Evolutionary conservation across 2,113 vertebrate genomes (phyloP).

Genomic region (Condylura cristata): DNA sequence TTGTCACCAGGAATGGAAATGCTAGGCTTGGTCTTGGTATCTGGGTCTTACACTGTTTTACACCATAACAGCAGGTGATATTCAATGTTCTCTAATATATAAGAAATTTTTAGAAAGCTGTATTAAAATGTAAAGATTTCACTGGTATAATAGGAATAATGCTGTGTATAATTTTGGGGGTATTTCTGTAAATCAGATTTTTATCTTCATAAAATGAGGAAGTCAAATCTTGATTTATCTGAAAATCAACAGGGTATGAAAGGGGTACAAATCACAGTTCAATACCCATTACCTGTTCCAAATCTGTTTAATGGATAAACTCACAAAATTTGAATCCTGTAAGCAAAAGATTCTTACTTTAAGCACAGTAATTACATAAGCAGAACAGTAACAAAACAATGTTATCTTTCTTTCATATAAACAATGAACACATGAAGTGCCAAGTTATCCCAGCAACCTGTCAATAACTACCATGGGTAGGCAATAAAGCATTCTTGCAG

Average conservation of each 20-base stretch:
- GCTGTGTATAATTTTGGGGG: neutral
- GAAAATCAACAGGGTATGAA: slow-evolving; percentile 76
- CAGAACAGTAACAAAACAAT: slow-evolving; percentile 20
- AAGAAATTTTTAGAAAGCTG: slow-evolving; percentile 70
- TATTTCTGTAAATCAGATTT: slow-evolving; percentile 79
- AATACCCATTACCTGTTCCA: slow-evolving; percentile 71
- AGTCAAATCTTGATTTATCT: slow-evolving; percentile 79
- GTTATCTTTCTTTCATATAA: slow-evolving; percentile 41
- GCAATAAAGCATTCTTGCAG: slow-evolving; percentile 38
- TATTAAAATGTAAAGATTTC: slow-evolving; percentile 69
- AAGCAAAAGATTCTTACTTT: slow-evolving; percentile 48
- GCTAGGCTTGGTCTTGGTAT: neutral
- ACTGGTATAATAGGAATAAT: slow-evolving; percentile 55
- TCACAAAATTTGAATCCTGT: slow-evolving; percentile 58
- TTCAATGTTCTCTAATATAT: slow-evolving; percentile 59
- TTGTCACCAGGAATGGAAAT: neutral
- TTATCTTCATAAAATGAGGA: slow-evolving; percentile 80
- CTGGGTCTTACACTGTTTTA: slow-evolving; percentile 21
- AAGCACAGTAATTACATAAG: slow-evolving; percentile 18
- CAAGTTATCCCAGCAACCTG: slow-evolving; percentile 11
- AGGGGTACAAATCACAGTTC: slow-evolving; percentile 78
- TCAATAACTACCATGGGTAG: slow-evolving; percentile 45
- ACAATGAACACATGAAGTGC: slow-evolving; percentile 55
- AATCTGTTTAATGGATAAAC: slow-evolving; percentile 73
- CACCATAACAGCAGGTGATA: slow-evolving; percentile 43